Evolutionary conservation across 2,113 vertebrate species (phyloP), one percentile per base, ranked within the genome.

Genomic region (Gopherus flavomarginatus): DNA sequence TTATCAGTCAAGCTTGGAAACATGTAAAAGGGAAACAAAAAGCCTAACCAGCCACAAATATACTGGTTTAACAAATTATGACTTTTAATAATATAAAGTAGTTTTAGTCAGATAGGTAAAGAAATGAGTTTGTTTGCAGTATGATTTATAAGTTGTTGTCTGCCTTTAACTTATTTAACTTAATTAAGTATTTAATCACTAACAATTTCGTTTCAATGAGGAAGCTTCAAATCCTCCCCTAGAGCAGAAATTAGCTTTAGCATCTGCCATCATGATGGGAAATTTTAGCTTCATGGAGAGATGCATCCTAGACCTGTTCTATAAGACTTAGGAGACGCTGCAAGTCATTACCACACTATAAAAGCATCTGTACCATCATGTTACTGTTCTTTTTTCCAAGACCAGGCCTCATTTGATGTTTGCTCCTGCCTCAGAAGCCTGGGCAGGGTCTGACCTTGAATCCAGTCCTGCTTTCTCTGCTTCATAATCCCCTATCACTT

Each of bases 71-170:
- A 38, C 50, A 85, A 77, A 85, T 62, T 72, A 47, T 65, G 11
- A 90, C 50, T 24, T 47, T 78, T 53, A 57, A 42, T 24, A n/a
- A 54, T 38, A 38, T 27, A 38, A 8, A 4, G 22, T 57, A n/a
- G 14, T 85, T n/a, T 65, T 77, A n/a, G 35, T 6, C 11, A 85
- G 24, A 50, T 3, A 57, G 8, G n/a, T 31, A 6, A 9, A 52
- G 53, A 7, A 83, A 86, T 35, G 24, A 44, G 56, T 3, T 42
- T 53, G 10, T 3, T 86, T 3, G 16, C 10, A 49, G 4, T 77
- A 27, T 53, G n/a, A 82, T 95, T 93, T 90, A 44, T 49, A 94
- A 81, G 56, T 82, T 92, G 77, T 49, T 11, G 31, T 87, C 86
- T 62, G 86, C 27, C 14, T 86, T 84, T 38, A 35, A 56, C 62